Conservation (phyloP, 2,113 vertebrate species). For the Chloebia gouldiae region DNA sequence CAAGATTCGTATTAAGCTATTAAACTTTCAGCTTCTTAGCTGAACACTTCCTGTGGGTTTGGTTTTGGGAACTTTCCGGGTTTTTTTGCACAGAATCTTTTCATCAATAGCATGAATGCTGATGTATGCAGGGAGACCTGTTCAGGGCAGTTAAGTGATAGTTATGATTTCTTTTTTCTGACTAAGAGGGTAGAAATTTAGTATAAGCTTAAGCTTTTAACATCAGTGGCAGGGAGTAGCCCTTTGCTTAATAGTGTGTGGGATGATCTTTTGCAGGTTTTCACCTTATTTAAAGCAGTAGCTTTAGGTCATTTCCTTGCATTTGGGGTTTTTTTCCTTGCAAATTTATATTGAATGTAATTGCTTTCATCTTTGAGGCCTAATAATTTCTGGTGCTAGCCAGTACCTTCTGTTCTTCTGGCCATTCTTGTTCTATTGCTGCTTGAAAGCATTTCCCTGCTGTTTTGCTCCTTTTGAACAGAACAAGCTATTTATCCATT, state of each 20-base stretch:
- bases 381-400: background rate
- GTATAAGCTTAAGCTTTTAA: background rate
- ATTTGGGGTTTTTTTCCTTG: too few relatives aligned
- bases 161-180: background rate
- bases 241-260: background rate
- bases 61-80: background rate
- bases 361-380: background rate
- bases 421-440: background rate
- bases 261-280: background rate
- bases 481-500: background rate
- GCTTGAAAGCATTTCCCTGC: background rate
- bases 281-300: background rate
- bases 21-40: background rate
- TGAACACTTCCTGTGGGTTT: background rate
- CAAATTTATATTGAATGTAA: background rate
- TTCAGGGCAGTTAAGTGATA: background rate
- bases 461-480: background rate
- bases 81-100: background rate
- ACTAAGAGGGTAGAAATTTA: background rate
- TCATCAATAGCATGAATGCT: rapidly evolving
- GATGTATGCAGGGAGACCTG: background rate
- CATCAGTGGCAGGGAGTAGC: background rate
- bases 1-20: background rate
- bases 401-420: background rate
- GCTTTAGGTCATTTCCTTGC: background rate